Evolutionary conservation across 2,888 invertebrate species (phyloP), one percentile per base, ranked within the genome.

Genomic region (Xestia c-nigrum): DNA sequence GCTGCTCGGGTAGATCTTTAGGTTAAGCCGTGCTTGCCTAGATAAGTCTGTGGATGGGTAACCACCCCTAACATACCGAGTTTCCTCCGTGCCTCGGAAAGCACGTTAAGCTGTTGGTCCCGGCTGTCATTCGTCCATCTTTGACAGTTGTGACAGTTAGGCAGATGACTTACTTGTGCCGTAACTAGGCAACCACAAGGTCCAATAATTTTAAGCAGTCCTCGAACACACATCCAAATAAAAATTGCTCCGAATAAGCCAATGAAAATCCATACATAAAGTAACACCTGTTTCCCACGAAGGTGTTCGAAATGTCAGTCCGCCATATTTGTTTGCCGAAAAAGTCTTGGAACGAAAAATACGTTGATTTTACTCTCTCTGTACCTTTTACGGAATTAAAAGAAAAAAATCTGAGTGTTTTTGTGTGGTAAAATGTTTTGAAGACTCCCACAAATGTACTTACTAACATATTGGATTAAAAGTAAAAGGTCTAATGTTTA

Each of bases 401-500:
- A 64, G 21, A 70, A 66, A 67, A 0, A 72, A 66, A 69, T 59
- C 72, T n/a, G 43, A 57, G 31, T 70, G 40, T 64, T 61, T 68
- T 55, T 5, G 40, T 55, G 47, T 46, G 67, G 24, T 61, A n/a
- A 67, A 61, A 24, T 74, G 52, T 63, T 69, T 80, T 66, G 66
- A 80, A 80, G 65, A 46, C 16, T 57, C 19, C 40, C n/a, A 64
- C n/a, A 68, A 68, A 50, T 78, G 38, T 46, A 63, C 31, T 55
- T 50, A 65, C 68, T 38, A n/a, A 57, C 52, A n/a, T 50, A 68
- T 57, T 72, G n/a, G 69, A 78, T 81, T 83, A 70, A 83, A 72
- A 46, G 52, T 66, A 67, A 78, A 79, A 70, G 59, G 52, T 19
- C 50, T 71, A 46, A 83, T 63, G 67, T 63, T 63, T 57, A 77